Base-by-base conservation (phyloP, 1,140 invertebrate genomes). In the Heterodera carotae region DNA sequence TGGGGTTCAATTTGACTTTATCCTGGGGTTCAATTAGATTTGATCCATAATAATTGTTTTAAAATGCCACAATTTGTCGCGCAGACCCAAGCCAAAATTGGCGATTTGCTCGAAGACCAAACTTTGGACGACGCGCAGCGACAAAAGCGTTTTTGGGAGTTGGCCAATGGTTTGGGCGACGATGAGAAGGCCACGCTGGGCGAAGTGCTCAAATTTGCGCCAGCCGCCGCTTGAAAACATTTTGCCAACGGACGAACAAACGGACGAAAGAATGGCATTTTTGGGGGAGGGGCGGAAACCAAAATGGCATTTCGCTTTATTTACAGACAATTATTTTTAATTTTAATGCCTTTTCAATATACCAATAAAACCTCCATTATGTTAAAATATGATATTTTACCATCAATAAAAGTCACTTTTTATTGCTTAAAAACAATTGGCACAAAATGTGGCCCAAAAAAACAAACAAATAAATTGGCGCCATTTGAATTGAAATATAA, bases 1-100 rank as follows among this genome's bases (percentile, higher is more conserved):
- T n/a, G n/a, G n/a, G n/a, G n/a, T n/a, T n/a, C n/a, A n/a, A n/a
- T n/a, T n/a, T n/a, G n/a, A n/a, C n/a, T n/a, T n/a, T n/a, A n/a
- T n/a, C n/a, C n/a, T n/a, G n/a, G n/a, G n/a, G n/a, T 56, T n/a
- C 36, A 33, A 27, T 12, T 56, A 66, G n/a, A 56, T 77, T 78
- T 66, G 10, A 77, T 60, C 79, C 79, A 53, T 22, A 43, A n/a
- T 39, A 25, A 48, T 29, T 68, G 59, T 1, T 75, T 59, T 75
- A 22, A 34, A 72, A 81, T 22, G 76, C 39, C 39, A 43, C 2
- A 12, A 12, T 43, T 43, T 2, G 6, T 43, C 39, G 12, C 39
- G 59, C 22, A 79, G 69, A 78, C 69, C 18, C 78, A 81, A 71
- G 68, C 78, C 6, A 39, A 72, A 69, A 79, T 79, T 31, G 80